Percentiles rank a stretch among this genome's conserved stretches.
Evolutionary conservation across 1,140 invertebrate genomes (phyloP).

Genomic region (Drosophila sturtevanti): DNA sequence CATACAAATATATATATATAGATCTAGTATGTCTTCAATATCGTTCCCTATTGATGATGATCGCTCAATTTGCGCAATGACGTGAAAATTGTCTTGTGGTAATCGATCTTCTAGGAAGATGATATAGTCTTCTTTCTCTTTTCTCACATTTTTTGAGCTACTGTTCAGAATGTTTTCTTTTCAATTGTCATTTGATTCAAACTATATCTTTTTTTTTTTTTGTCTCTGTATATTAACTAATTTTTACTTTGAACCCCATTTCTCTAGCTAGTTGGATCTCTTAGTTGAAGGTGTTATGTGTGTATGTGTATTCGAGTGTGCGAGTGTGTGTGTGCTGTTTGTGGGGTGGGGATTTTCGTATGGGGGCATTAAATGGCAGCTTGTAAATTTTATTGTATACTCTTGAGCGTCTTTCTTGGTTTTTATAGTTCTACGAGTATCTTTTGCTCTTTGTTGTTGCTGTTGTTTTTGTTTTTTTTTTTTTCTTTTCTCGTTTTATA

Average conservation of each 20-base stretch:
- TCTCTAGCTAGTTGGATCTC: background rate
- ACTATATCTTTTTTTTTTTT: background rate
- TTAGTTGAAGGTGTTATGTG: background rate
- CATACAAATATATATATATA: conserved; percentile 26
- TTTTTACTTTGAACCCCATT: background rate
- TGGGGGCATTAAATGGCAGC: conserved; percentile 44
- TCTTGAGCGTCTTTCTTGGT: conserved; percentile 59
- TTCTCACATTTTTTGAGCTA: conserved; percentile 31
- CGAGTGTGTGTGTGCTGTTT: too few species aligned
- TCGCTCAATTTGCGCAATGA: conserved; percentile 82
- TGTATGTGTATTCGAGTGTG: too few species aligned
- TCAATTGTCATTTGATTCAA: conserved; percentile 19
- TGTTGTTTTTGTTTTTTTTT: conserved; percentile 34
- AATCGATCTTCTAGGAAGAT: conserved; percentile 68
- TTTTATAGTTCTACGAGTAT: conserved; percentile 46
- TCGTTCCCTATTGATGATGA: conserved; percentile 60
- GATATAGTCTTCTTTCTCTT: background rate
- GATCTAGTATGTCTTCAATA: background rate
- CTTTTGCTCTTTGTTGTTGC: conserved; percentile 13
- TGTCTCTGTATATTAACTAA: too few species aligned
- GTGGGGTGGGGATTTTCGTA: background rate
- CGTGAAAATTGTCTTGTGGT: conserved; percentile 63
- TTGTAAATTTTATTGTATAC: conserved; percentile 80
- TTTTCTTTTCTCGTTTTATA: conserved; percentile 73
- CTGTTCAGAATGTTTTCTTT: conserved; percentile 32